Base-by-base conservation (phyloP, 2,113 vertebrate species). In the Carettochelys insculpta region DNA sequence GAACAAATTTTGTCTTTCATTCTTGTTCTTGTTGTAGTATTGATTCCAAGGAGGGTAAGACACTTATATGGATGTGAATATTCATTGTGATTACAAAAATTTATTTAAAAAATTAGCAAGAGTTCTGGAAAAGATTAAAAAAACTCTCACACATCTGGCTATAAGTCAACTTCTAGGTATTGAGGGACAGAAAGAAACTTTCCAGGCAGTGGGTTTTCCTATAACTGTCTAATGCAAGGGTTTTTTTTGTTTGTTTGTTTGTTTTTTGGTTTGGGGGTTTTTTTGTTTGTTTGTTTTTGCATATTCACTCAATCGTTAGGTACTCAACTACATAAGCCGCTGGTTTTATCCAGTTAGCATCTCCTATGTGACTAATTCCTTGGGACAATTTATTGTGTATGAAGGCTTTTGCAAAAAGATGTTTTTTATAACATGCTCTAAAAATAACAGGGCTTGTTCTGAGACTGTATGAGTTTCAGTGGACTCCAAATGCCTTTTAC, bases 401-500 rank as follows among this genome's bases (percentile, higher is more conserved):
- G 34, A 65, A 65, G 17, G 61, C 17, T 65, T n/a, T 65, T 65
- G 61, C 34, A n/a, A n/a, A 65, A 65, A 65, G 34, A n/a, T n/a
- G 34, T 19, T n/a, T n/a, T 65, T 65, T n/a, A 65, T 16, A 65
- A 65, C 61, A 65, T 65, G 61, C 61, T 65, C 61, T 65, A 31
- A 65, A 65, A 65, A 65, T 65, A 65, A 65, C 5, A 16, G 8
- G 34, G 61, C 61, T 19, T n/a, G 61, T 13, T 19, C 31, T 65
- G 34, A 65, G 34, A n/a, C 61, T n/a, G 17, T 65, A 19, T 20
- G 34, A 65, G 16, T 82, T 34, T 80, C 14, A 50, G 71, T 77
- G 47, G 53, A 56, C 68, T 76, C 65, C 53, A 92, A 95, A 87
- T 93, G 87, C 43, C 90, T 83, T 77, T 77, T 87, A 94, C 92